Percentiles rank a stretch among this genome's conserved stretches.
Evolutionary conservation across 2,888 invertebrate genomes (phyloP).

Genomic region (Sesia bembeciformis): DNA sequence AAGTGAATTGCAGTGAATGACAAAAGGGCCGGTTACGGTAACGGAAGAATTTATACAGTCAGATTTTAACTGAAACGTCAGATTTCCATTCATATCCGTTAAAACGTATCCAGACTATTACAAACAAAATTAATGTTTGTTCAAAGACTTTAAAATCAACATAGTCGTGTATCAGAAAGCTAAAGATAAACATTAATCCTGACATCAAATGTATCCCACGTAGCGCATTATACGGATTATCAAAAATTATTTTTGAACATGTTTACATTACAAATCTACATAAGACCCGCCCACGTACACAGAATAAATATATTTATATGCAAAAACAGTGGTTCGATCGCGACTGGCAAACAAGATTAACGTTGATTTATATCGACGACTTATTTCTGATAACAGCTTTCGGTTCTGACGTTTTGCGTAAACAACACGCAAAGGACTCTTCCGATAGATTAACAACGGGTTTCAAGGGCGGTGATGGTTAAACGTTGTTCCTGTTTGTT

Average conservation of each 20-base stretch:
- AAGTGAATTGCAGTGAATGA: too few species aligned
- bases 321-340: slow-evolving; percentile 37
- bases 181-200: too few species aligned
- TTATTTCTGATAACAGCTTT: slow-evolving; percentile 51
- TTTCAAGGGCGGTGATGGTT: background rate
- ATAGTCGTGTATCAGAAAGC: too few species aligned
- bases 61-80: too few species aligned
- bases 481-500: background rate
- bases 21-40: too few species aligned
- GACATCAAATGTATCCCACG: too few species aligned
- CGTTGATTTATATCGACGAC: slow-evolving; percentile 46
- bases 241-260: background rate
- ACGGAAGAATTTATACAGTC: too few species aligned
- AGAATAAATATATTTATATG: slow-evolving; percentile 5
- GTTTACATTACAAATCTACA: background rate
- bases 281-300: background rate
- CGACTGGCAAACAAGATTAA: slow-evolving; percentile 48
- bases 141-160: too few species aligned
- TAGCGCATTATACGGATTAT: too few species aligned
- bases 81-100: too few species aligned
- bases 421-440: slow-evolving; percentile 39
- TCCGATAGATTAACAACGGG: background rate
- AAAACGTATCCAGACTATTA: too few species aligned
- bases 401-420: slow-evolving; percentile 34
- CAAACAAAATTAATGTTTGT: too few species aligned